Base-by-base conservation (phyloP, 2,797 vertebrate genomes). In the Periparus ater region DNA sequence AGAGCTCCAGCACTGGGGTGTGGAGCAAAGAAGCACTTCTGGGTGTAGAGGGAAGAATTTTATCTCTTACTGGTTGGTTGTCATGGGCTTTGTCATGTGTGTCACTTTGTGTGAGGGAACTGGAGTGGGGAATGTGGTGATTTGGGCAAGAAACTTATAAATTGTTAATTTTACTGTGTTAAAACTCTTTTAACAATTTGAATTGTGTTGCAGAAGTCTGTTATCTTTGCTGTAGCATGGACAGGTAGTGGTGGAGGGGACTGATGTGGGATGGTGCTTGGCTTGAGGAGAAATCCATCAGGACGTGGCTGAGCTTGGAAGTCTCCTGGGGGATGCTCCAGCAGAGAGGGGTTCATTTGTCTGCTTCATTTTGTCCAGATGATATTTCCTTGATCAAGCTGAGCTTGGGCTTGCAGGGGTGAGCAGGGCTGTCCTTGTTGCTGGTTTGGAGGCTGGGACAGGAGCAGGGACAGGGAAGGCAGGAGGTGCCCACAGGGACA, bases 341-440 rank as follows among this genome's bases (percentile, higher is more conserved):
- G 19, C 7, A 32, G 38, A 50, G 47, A 47, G 3, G 5, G 32
- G 2, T 20, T 54, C 0, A 1, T 51, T 60, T 18, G 4, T 38
- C 40, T 7, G 0, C 53, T 42, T 36, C 1, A 1, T 54, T 66
- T 53, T 34, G n/a, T 77, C 15, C 13, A 20, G 54, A 2, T 38
- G 6, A 6, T 0, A 0, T 16, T 51, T 47, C 23, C 30, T 32
- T 42, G 42, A 17, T 34, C 17, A 7, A 27, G 32, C 19, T 58
- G 44, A 57, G 71, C 50, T 34, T 13, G 51, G 50, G 8, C 47
- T 42, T 55, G 45, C 4, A 16, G 63, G 65, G 40, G 4, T 26
- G 11, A 36, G 44, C 2, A 34, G 67, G 32, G 21, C 23, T 62
- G 8, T 23, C 25, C 32, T 10, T 30, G 13, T 10, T 12, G n/a